Conservation (phyloP, 2,113 vertebrate genomes). For the Grammomys dolichurus region DNA sequence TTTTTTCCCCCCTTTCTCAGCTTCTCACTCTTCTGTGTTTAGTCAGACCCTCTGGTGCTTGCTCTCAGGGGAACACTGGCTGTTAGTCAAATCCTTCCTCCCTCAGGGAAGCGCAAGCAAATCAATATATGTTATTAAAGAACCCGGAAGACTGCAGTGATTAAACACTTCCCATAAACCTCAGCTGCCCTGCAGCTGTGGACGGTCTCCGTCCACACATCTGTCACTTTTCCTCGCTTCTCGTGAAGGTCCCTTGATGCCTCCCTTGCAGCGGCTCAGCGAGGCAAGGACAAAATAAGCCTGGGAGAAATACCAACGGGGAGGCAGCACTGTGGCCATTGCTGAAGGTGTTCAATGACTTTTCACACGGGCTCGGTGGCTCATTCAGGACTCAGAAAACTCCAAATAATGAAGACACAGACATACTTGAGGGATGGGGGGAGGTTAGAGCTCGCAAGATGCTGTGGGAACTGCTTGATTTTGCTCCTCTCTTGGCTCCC, state of each 20-base stretch:
- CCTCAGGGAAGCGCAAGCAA: constrained; percentile 81
- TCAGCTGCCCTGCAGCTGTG: constrained; percentile 72
- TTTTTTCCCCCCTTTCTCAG: constrained; percentile 49
- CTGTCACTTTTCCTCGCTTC: constrained; percentile 49
- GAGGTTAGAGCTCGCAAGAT: not conserved
- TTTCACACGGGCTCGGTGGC: not conserved
- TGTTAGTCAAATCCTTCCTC: constrained; percentile 82
- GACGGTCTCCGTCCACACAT: constrained; percentile 47
- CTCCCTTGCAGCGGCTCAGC: constrained; percentile 7
- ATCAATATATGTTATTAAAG: constrained; percentile 86
- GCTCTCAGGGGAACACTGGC: constrained; percentile 79
- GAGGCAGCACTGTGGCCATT: not conserved
- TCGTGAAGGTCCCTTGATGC: not conserved
- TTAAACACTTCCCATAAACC: constrained; percentile 81
- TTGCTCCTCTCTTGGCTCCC: not conserved
- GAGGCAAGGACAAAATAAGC: constrained; percentile 25
- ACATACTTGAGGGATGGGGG: not conserved
- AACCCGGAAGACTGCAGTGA: constrained; percentile 72
- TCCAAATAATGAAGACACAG: constrained; percentile 9
- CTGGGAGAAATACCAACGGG: not conserved
- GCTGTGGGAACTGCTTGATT: not conserved
- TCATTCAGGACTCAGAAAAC: constrained; percentile 21
- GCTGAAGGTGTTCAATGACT: not conserved
- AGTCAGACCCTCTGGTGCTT: constrained; percentile 73
- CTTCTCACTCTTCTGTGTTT: constrained; percentile 67